Conservation (phyloP, 2,888 invertebrate species). For the Meta bourneti region DNA sequence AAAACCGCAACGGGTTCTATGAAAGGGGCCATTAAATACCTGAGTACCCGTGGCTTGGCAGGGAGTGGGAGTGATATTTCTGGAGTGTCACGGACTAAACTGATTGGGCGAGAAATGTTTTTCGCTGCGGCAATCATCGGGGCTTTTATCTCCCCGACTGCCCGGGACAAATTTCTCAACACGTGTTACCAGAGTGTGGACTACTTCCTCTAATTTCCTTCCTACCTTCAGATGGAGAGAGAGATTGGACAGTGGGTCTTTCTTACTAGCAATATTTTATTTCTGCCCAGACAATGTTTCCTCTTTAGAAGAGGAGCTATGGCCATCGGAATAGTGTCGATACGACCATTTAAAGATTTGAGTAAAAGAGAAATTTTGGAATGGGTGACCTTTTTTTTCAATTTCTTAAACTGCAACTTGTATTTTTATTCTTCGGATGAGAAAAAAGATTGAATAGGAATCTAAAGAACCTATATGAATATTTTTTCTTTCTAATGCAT, state of each 20-base stretch:
- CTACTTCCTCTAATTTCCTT: constrained; percentile 66
- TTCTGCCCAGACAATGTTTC: not conserved
- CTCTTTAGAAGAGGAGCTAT: not conserved
- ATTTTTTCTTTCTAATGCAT: no score
- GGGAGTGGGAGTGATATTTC: constrained; percentile 46
- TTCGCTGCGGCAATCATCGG: constrained; percentile 50
- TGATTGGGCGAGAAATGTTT: constrained; percentile 65
- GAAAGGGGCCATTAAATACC: constrained; percentile 74
- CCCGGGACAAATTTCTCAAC: constrained; percentile 70
- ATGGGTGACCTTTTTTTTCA: no score
- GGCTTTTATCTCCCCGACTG: constrained; percentile 45
- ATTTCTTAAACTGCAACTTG: no score
- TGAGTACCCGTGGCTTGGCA: constrained; percentile 31
- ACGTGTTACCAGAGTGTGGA: constrained; percentile 63
- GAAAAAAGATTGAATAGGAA: no score
- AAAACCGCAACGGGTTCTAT: constrained; percentile 73
- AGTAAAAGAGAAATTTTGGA: no score
- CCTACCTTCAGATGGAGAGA: not conserved
- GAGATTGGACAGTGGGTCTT: constrained; percentile 19
- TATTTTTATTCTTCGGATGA: no score
- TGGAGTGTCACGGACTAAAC: constrained; percentile 71
- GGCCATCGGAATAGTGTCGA: no score
- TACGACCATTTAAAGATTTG: no score
- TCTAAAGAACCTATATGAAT: no score
- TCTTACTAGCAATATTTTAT: constrained; percentile 16